Evolutionary conservation across 2,797 vertebrate species (phyloP).

Genomic region (Enteromius paludinosus): DNA sequence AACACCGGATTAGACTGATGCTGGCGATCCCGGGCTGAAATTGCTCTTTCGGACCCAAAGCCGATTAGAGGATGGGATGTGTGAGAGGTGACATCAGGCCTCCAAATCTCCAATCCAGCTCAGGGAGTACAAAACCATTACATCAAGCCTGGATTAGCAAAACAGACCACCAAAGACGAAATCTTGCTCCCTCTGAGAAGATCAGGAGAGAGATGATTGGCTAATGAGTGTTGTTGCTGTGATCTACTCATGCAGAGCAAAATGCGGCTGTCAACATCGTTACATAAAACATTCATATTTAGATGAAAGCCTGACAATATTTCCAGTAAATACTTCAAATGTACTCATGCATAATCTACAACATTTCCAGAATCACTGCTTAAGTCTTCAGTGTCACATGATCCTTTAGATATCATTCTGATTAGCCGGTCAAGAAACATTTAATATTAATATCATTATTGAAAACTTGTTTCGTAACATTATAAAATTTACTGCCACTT

Average conservation of each 20-base stretch:
- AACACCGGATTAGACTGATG: conserved; percentile 20
- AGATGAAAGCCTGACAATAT: conserved; percentile 1
- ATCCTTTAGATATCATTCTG: not conserved
- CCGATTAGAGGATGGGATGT: conserved; percentile 37
- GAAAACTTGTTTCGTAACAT: not conserved
- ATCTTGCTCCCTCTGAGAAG: not conserved
- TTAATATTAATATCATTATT: not conserved
- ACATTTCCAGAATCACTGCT: not conserved
- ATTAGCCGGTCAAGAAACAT: not conserved
- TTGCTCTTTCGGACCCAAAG: conserved; percentile 53
- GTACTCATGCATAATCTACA: not conserved
- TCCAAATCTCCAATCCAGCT: conserved; percentile 39
- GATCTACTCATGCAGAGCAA: not conserved
- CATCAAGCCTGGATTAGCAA: conserved; percentile 44
- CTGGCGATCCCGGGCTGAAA: conserved; percentile 18
- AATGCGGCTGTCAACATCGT: not conserved
- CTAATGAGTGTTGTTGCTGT: conserved; percentile 29
- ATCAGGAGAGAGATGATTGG: conserved; percentile 32
- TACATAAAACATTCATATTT: not conserved
- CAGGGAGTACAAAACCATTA: conserved; percentile 51
- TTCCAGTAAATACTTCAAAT: not conserved
- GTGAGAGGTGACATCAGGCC: conserved; percentile 40
- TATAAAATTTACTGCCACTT: not conserved
- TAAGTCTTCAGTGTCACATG: not conserved
- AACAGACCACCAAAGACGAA: not conserved